Evolutionary conservation across 2,797 vertebrate genomes (phyloP).

Genomic region (Orestias chungarensis): DNA sequence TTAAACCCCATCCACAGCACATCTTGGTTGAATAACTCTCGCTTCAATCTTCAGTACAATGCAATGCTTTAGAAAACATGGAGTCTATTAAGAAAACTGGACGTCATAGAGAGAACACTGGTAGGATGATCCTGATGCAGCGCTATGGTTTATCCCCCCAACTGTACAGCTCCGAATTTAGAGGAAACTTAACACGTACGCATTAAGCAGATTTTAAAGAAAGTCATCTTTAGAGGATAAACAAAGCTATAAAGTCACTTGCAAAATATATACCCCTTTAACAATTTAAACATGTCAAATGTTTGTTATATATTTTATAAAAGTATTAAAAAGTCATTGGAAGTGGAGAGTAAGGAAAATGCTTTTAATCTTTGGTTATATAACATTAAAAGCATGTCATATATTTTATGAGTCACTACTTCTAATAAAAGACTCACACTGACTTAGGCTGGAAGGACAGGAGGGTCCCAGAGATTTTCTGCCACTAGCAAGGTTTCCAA

Average conservation of each 20-base stretch:
- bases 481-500: too few relatives aligned
- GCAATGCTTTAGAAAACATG: conserved; percentile 9
- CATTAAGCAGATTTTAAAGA: not conserved
- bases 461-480: not conserved
- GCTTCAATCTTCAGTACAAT: conserved; percentile 7
- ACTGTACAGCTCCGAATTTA: not conserved
- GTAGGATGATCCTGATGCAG: not conserved
- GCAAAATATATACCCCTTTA: not conserved
- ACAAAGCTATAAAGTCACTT: not conserved
- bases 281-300: not conserved
- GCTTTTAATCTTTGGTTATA: too few relatives aligned
- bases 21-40: conserved; percentile 12
- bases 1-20: not conserved
- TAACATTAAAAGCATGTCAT: too few relatives aligned
- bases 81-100: not conserved
- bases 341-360: not conserved
- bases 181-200: not conserved
- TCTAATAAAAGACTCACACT: not conserved
- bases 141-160: not conserved
- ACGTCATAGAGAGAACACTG: not conserved
- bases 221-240: not conserved
- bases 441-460: not conserved
- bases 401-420: too few relatives aligned
- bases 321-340: not conserved
- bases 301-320: not conserved